Base-by-base conservation (phyloP, 2,113 vertebrate genomes). In the Corythornis vintsioides region DNA sequence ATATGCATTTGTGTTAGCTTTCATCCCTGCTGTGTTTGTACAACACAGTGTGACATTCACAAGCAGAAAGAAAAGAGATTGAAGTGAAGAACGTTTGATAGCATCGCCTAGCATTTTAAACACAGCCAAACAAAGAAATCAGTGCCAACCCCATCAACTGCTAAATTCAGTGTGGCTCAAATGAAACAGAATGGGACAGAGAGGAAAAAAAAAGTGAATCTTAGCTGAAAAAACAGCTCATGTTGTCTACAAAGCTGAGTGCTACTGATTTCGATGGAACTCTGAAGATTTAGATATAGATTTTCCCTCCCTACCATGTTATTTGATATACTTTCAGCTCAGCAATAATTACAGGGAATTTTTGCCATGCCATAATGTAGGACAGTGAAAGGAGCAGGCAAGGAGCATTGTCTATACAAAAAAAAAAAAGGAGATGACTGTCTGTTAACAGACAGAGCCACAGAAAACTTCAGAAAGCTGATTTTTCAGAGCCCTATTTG, bases 21-120 rank as follows among this genome's bases (percentile, higher is more conserved):
- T 72, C 55, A 85, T 86, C 59, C 74, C 91, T 85, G n/a, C 76
- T 90, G 63, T 86, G 70, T 86, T 94, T 88, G 57, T 86, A 88
- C 35, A 88, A 88, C 65, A 92, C 78, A 80, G 35, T 35, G n/a
- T 83, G 76, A 93, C 69, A 91, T 76, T 80, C 87, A 91, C 76
- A 84, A 72, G 72, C 76, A 85, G 67, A 91, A 77, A 86, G 65
- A 75, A 80, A 85, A 77, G 90, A 76, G 38, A 76, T 26, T 48
- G 63, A 72, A 83, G 48, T 25, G 59, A 90, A 35, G 53, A 93
- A 71, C 43, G 59, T 78, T 88, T 42, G n/a, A 86, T 38, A 89
- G 64, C 6, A 20, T 42, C 1, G 14, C 45, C 66, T 31, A 56
- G 40, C 67, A 92, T 91, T 77, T 93, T 65, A 86, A 92, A 84